A percentile compares a stretch with the other conserved stretches of the same genome.
phyloP scores from a whole-genome alignment of 2,888 invertebrate genomes.

The Strigamia maritima region DNA sequence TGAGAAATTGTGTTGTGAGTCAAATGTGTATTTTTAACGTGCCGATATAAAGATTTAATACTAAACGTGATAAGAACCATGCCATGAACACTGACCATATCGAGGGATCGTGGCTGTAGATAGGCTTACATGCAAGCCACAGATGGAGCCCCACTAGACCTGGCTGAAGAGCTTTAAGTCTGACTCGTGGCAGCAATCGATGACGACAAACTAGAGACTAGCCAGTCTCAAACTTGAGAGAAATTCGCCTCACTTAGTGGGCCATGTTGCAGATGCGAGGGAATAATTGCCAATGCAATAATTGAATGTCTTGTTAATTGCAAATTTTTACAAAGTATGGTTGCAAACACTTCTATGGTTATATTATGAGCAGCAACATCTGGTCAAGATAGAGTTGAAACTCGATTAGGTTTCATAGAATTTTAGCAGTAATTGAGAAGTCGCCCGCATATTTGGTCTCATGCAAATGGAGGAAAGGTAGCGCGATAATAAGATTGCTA shows the following conservation, averaged over 20 bases:
- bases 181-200: neutral
- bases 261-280: neutral
- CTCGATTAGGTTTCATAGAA: neutral
- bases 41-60: neutral
- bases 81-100: neutral
- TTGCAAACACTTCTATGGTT: neutral
- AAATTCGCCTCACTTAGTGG: neutral
- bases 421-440: neutral
- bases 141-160: neutral
- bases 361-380: neutral
- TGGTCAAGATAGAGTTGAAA: neutral
- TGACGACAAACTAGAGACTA: neutral
- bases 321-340: neutral
- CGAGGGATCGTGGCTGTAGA: conserved; percentile 4
- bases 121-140: conserved; percentile 4
- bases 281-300: neutral
- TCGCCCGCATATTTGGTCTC: too few species aligned
- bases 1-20: neutral
- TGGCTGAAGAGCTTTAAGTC: neutral
- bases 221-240: neutral
- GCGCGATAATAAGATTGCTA: too few species aligned
- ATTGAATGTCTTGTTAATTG: neutral
- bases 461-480: too few species aligned
- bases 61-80: neutral
- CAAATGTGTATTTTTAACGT: too few species aligned